Conservation (phyloP, 2,797 vertebrate genomes). For the Meda fulgida region DNA sequence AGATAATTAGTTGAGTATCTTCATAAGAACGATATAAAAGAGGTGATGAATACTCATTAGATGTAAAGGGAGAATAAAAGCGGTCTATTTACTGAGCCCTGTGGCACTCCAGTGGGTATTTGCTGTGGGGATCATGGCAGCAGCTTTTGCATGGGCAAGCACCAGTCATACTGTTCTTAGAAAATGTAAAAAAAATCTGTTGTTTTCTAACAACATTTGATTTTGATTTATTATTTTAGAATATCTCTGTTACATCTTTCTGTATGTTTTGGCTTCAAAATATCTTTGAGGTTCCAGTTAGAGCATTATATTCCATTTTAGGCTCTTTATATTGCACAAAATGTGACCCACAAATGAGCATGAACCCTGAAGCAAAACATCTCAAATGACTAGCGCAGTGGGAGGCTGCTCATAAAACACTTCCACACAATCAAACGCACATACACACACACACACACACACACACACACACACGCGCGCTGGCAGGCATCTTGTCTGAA, state of each 20-base stretch:
- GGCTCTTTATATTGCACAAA: neutral
- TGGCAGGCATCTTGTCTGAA: constrained; percentile 51
- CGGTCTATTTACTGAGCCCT: neutral
- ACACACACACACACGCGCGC: constrained; percentile 34
- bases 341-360: constrained; percentile 43
- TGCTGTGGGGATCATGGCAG: neutral
- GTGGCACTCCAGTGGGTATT: neutral
- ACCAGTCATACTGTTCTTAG: neutral
- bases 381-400: constrained; percentile 47
- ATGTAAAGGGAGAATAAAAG: neutral
- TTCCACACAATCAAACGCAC: constrained; percentile 41
- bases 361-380: constrained; percentile 47
- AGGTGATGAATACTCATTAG: neutral
- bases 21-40: neutral
- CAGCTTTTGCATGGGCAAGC: neutral
- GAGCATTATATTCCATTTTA: constrained; percentile 18
- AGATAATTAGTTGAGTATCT: neutral
- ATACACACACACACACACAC: constrained; percentile 21
- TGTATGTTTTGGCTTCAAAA: neutral
- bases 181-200: neutral
- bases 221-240: neutral
- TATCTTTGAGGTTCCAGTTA: neutral
- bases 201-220: neutral
- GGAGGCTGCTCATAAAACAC: constrained; percentile 72
- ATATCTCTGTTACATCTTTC: neutral